phyloP scores from a whole-genome alignment of 2,113 vertebrate species.

The Axis porcinus region DNA sequence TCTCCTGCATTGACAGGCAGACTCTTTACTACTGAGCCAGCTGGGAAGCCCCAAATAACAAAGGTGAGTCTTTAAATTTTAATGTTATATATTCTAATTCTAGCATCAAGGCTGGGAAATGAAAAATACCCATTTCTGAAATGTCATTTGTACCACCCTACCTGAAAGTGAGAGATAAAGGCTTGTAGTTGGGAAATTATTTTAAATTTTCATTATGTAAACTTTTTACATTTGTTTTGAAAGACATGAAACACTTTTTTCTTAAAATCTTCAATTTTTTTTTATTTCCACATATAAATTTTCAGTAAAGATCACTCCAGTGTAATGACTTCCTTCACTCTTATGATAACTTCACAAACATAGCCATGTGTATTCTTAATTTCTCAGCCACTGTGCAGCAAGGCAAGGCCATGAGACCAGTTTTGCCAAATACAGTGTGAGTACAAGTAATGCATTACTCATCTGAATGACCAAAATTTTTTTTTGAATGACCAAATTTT shows the following conservation, averaged over 20 bases:
- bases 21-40: neutral
- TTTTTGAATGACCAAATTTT: no score
- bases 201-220: neutral
- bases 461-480: neutral
- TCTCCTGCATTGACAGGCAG: neutral
- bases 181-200: neutral
- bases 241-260: neutral
- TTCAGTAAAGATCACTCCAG: neutral
- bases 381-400: neutral
- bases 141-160: neutral
- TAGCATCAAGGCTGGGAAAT: neutral
- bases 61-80: neutral
- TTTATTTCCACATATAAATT: neutral
- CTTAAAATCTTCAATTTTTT: neutral
- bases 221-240: neutral
- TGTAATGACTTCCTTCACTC: neutral
- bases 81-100: neutral
- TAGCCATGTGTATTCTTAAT: neutral
- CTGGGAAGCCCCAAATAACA: neutral
- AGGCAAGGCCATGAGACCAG: neutral
- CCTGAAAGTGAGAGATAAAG: neutral
- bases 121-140: neutral
- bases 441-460: neutral
- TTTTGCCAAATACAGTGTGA: neutral
- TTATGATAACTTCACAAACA: neutral